Percentiles rank a stretch among this genome's conserved stretches.
These are phyloP conservation scores for Acrossocheilus fasciatus DNA, from an alignment of 2,797 vertebrate genomes.

Conservation along the genomic window DNA sequence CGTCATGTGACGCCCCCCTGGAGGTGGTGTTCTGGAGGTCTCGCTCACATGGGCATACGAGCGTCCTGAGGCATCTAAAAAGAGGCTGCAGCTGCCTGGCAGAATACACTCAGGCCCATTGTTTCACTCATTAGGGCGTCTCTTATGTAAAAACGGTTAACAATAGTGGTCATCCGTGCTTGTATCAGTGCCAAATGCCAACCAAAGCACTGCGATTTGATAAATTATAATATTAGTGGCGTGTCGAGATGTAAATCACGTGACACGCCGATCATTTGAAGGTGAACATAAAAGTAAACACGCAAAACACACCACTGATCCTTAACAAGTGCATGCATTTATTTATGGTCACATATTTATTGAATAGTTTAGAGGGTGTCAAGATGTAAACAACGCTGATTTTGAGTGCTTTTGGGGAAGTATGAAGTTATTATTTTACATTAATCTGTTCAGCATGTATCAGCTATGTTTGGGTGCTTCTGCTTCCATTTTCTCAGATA, in stretches of 20 bases:
- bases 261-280: not conserved
- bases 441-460: not conserved
- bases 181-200: slow-evolving; percentile 42
- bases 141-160: slow-evolving; percentile 69
- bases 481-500: not conserved
- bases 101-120: slow-evolving; percentile 81
- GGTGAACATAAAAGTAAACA: not conserved
- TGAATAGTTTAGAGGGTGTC: not conserved
- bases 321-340: not conserved
- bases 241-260: not conserved
- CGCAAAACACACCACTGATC: not conserved
- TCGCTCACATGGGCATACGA: slow-evolving; percentile 74
- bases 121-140: slow-evolving; percentile 74
- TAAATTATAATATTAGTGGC: not conserved
- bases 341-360: not conserved
- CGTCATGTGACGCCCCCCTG: slow-evolving; percentile 52
- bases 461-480: no score
- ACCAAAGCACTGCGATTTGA: slow-evolving; percentile 29
- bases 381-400: not conserved
- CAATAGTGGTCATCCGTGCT: slow-evolving; percentile 49
- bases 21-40: slow-evolving; percentile 39
- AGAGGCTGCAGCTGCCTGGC: slow-evolving; percentile 78
- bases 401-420: not conserved
- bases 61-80: slow-evolving; percentile 74
- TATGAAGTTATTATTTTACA: not conserved